Evolutionary conservation across 1,140 invertebrate species (phyloP), one percentile per base, ranked within the genome.

Genomic region (Caerostris extrusa): DNA sequence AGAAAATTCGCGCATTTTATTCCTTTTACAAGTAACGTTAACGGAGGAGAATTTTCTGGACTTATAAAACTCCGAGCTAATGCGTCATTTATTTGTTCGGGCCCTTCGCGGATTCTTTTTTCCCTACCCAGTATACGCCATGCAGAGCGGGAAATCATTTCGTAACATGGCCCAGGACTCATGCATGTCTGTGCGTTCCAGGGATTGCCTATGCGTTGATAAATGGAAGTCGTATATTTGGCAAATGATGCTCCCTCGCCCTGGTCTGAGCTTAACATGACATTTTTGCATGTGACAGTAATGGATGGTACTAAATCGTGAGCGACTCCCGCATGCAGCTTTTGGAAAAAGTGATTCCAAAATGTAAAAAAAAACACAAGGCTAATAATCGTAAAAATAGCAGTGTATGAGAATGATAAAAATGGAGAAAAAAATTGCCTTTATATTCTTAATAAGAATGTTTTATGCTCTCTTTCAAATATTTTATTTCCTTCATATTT

Each of bases 61-160:
- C 88, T 69, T 90, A 77, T 77, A 90, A 71, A 77, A 90, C 8
- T 56, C 34, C 60, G 10, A 14, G 67, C 61, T 77, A 90, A 90
- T 90, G 67, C 67, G 64, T 90, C 88, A 77, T 90, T 90, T 90
- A 90, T 90, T 90, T 77, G 88, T 90, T 69, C 60, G 85, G 53
- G 60, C 77, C 61, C 53, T 69, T 34, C 34, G 12, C 34, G 14
- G n/a, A 55, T 53, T 77, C 17, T 57, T 58, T 67, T 58, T 34
- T 2, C 34, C 34, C 34, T 34, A 34, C 34, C 34, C 34, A 2
- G 34, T 17, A 34, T 90, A 77, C 55, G 55, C 57, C 88, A 58
- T 88, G 50, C 19, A 60, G 17, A 2, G 50, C 53, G n/a, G 7
- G 50, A 34, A 34, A 34, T 2, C 34, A 34, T 34, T 34, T 34